Evolutionary conservation across 2,113 vertebrate genomes (phyloP).

Genomic region (Piprites chloris): DNA sequence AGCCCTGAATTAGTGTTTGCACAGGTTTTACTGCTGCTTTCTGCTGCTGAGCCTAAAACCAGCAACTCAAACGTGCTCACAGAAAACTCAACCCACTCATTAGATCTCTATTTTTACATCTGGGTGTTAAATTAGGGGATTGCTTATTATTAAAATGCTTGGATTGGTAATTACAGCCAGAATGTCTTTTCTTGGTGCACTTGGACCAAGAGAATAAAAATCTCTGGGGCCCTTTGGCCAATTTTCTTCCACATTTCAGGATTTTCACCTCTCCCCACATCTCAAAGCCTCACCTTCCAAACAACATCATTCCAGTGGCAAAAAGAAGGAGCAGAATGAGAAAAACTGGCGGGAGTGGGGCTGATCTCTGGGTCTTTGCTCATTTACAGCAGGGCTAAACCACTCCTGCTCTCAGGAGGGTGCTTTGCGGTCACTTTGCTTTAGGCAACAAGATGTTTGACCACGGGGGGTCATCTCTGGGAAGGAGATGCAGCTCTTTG

Average conservation of each 20-base stretch:
- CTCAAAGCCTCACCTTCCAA: neutral
- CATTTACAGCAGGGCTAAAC: neutral
- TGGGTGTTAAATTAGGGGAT: neutral
- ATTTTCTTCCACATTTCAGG: neutral
- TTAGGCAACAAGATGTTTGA: neutral
- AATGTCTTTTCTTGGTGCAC: neutral
- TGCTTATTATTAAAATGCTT: neutral
- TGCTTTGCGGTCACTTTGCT: neutral
- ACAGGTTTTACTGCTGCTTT: neutral
- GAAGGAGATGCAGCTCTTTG: neutral
- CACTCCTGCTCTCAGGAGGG: neutral
- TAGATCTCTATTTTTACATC: neutral
- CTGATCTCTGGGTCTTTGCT: neutral
- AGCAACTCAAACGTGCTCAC: accelerated
- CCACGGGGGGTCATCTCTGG: neutral
- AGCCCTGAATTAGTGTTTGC: neutral
- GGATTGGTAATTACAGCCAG: neutral
- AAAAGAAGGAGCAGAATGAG: neutral
- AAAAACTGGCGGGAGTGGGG: neutral
- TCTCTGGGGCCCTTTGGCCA: neutral
- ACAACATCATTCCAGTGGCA: neutral
- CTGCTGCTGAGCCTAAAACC: neutral
- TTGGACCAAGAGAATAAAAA: neutral
- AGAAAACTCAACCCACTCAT: neutral
- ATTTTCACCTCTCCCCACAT: neutral